Base-by-base conservation (phyloP, 1,140 invertebrate genomes). In the Halesus radiatus region DNA sequence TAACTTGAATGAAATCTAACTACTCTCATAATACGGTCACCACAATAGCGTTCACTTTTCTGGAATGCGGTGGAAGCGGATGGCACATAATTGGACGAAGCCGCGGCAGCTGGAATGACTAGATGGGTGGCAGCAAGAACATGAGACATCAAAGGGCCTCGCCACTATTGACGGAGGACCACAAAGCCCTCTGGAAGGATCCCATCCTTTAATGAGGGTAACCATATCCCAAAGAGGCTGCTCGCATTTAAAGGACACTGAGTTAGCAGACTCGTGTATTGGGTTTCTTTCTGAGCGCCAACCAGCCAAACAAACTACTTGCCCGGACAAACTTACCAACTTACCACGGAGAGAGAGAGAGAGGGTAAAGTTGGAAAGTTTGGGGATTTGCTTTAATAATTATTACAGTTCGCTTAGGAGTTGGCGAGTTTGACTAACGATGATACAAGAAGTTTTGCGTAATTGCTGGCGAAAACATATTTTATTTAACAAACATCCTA, bases 371-470 rank as follows among this genome's bases (percentile, higher is more conserved):
- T 52, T 52, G 37, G 16, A 50, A 74, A 74, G 70, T 74, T 74
- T 16, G 8, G 70, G 70, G 70, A 74, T 74, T 74, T 74, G 70
- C 70, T 56, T 74, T 74, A 53, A 74, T 74, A 74, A 74, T 74
- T 74, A 74, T 74, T 74, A 37, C 70, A 10, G n/a, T 18, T 45
- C 37, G 37, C 23, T 45, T n/a, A 72, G 45, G 50, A 56, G 23
- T 54, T 53, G 52, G 52, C 50, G 26, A 56, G 68, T 72, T 72
- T 72, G 29, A 54, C 70, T 54, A 22, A 26, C 18, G 70, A 74
- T 74, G 50, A 74, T 50, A 45, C 66, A 70, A 66, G 62, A 66
- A 70, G 32, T 70, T 70, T 70, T 16, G 60, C 60, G 60, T 64
- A 29, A 64, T 64, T 29, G 60, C 60, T 6, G 23, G 54, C 15